Conservation (phyloP, 1,140 invertebrate genomes). For the Bradysia coprophila region DNA sequence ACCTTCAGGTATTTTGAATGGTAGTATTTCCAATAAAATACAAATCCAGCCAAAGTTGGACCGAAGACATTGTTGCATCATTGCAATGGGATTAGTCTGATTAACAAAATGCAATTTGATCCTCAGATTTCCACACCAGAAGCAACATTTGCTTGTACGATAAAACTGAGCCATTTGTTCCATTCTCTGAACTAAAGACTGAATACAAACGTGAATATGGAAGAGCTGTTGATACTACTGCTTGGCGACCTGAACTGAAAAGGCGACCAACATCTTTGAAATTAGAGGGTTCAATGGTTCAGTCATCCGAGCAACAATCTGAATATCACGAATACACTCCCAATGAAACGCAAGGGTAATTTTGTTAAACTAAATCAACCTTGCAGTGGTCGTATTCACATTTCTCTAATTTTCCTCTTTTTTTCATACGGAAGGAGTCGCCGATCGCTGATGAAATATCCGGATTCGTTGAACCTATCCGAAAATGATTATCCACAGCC, state of each 20-base stretch:
- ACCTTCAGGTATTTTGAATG: slow-evolving; percentile 6
- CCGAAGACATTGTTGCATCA: no score
- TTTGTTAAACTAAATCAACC: no score
- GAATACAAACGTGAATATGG: slow-evolving; percentile 14
- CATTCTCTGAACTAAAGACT: slow-evolving; percentile 14
- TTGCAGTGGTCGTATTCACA: no score
- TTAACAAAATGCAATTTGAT: no score
- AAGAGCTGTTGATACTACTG: slow-evolving; percentile 2
- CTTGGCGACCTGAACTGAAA: slow-evolving; percentile 10
- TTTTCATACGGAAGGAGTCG: slow-evolving; percentile 6
- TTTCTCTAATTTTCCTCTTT: no score
- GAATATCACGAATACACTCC: no score
- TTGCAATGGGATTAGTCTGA: no score
- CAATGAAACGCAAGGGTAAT: no score
- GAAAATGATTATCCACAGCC: no score
- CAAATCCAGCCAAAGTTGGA: no score
- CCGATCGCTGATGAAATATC: neutral
- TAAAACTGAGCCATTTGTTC: slow-evolving; percentile 10
- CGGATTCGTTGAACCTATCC: no score
- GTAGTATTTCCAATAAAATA: slow-evolving; percentile 1
- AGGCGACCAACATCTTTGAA: slow-evolving; percentile 17
- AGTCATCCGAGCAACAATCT: slow-evolving; percentile 18
- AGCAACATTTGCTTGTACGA: slow-evolving; percentile 15
- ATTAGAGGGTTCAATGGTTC: slow-evolving; percentile 19
- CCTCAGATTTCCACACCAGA: slow-evolving; percentile 11